A percentile compares a stretch with the other conserved stretches of the same genome.
Conservation (phyloP, 2,797 vertebrate species). For the Masticophis lateralis region DNA sequence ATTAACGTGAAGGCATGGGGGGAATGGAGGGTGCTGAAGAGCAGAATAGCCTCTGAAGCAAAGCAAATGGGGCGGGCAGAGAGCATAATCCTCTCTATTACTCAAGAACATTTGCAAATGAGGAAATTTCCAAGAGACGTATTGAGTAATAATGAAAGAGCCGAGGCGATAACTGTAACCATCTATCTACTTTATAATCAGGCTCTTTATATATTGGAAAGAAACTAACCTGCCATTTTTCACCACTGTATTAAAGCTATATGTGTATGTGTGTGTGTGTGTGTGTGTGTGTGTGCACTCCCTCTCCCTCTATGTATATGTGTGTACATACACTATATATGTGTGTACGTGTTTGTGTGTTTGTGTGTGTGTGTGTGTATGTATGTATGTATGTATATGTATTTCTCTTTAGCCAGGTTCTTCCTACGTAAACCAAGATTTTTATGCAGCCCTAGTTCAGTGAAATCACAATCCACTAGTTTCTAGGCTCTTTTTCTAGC, state of each 20-base stretch:
- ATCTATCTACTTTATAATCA: slow-evolving; percentile 53
- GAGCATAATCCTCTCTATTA: slow-evolving; percentile 59
- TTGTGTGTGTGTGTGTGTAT: too few relatives aligned
- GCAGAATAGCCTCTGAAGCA: slow-evolving; percentile 54
- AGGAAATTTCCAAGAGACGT: slow-evolving; percentile 58
- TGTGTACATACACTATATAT: too few relatives aligned
- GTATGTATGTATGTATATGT: too few relatives aligned
- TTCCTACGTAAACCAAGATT: too few relatives aligned
- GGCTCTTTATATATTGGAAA: slow-evolving; percentile 48
- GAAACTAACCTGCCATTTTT: slow-evolving; percentile 50
- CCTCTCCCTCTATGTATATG: too few relatives aligned
- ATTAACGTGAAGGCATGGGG: slow-evolving; percentile 55
- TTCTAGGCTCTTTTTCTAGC: too few relatives aligned
- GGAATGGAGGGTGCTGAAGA: not conserved
- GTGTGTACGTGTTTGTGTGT: too few relatives aligned
- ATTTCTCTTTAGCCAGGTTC: too few relatives aligned
- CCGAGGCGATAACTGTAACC: slow-evolving; percentile 61
- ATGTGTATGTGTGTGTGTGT: too few relatives aligned
- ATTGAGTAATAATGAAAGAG: slow-evolving; percentile 63
- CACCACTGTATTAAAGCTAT: slow-evolving; percentile 12
- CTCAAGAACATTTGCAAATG: slow-evolving; percentile 59
- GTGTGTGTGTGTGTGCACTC: too few relatives aligned
- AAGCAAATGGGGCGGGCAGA: slow-evolving; percentile 46
- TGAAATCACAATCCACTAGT: too few relatives aligned
- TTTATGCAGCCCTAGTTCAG: too few relatives aligned